Evolutionary conservation across 2,113 vertebrate species (phyloP).

Genomic region (Hyaena hyaena): DNA sequence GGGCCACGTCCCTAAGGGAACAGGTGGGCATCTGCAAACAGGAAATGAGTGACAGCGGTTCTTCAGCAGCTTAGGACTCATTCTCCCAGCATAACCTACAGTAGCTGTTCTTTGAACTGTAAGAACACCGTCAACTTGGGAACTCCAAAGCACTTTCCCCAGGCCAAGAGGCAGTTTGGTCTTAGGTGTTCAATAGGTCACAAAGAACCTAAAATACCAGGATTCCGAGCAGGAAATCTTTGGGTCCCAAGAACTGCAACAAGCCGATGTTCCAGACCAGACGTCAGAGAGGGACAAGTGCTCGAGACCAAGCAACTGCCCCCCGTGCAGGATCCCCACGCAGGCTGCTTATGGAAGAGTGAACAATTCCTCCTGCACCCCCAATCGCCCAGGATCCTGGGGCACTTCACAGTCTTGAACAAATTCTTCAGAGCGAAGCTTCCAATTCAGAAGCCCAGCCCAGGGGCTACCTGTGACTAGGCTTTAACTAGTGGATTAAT

Average conservation of each 20-base stretch:
- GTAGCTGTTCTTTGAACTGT: neutral
- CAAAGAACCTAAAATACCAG: neutral
- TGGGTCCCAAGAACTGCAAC: neutral
- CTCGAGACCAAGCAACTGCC: neutral
- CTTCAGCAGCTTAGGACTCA: neutral
- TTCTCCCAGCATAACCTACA: neutral
- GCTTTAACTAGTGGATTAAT: neutral
- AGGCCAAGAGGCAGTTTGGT: neutral
- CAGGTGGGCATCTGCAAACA: neutral
- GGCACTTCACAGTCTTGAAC: neutral
- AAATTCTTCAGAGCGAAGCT: neutral
- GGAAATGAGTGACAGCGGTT: conserved; percentile 40
- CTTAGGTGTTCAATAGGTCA: neutral
- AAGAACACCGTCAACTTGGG: neutral
- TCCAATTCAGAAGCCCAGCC: neutral
- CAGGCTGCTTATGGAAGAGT: neutral
- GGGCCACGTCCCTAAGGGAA: neutral
- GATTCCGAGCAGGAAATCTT: neutral
- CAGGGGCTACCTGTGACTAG: neutral
- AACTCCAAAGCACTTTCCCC: conserved; percentile 8
- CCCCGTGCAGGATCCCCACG: neutral
- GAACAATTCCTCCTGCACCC: neutral
- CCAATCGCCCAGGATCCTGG: neutral
- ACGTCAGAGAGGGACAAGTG: neutral
- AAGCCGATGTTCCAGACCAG: neutral